Evolutionary conservation across 30 jellyfish, hydroid and myxozoan species (phyloP), one percentile per base, ranked within the genome.

Genomic region (Hydractinia symbiolongicarpus): DNA sequence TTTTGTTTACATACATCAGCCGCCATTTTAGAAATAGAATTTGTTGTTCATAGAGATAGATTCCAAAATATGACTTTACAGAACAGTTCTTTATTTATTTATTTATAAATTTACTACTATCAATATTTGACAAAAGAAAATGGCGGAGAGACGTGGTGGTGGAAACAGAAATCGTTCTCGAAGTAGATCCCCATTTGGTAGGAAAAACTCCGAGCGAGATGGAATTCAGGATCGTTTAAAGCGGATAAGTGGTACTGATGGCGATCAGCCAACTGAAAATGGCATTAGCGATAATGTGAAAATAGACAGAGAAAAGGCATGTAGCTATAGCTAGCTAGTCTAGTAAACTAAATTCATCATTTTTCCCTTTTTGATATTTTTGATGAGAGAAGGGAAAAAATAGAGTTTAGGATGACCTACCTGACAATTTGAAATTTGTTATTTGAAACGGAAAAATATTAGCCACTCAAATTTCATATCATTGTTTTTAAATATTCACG

Each of bases 281-380:
- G 83, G 62, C 15, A 67, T 74, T 30, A 58, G 7, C 51, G 83
- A 74, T 4, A 58, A 13, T 55, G 21, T 54, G 73, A 88, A 88
- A 55, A 83, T 88, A 19, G 96, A 88, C 73, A 79, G 96, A 53
- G 96, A 83, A 66, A 88, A 88, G 94, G 96, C 83, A n/a, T n/a
- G n/a, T 15, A 68, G 52, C 0, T 10, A 17, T 13, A 20, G 7
- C 15, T 64, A 7, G 19, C 74, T 50, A 10, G 68, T 57, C 21
- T 62, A 9, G 21, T 5, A 5, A n/a, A 62, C 21, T 62, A 62
- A 44, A 62, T 5, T 62, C 68, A 57, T 15, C 15, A 9, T 57
- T 9, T 57, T 57, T 57, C 15, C 15, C 15, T 15, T 9, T 57
- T 57, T 57, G 15, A 57, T 9, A 15, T 57, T 15, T 57, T 10